Conservation (phyloP, 2,113 vertebrate genomes). For the Maylandia zebra region DNA sequence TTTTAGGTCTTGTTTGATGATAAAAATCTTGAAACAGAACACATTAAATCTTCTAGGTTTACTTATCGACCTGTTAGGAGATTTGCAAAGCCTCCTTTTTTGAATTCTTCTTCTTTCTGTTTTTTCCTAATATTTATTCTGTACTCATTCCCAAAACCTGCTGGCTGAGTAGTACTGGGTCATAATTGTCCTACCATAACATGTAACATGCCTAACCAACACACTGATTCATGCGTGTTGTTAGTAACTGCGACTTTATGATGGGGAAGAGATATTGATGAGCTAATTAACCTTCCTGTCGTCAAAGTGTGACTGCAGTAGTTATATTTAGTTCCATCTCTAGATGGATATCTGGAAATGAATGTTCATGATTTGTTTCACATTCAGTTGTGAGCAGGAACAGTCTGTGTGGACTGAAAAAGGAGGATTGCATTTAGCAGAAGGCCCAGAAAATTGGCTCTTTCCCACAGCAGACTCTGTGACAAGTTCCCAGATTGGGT, state of each 20-base stretch:
- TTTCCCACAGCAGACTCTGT: not conserved
- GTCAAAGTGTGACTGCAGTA: not conserved
- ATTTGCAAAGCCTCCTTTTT: accelerated
- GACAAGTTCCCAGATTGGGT: not conserved
- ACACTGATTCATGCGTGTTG: not conserved
- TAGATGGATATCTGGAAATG: accelerated
- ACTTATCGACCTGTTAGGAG: not conserved
- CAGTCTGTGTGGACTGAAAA: not conserved
- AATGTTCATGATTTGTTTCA: not conserved
- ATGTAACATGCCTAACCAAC: not conserved
- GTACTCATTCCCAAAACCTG: not conserved
- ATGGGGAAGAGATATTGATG: not conserved
- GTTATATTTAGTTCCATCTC: not conserved
- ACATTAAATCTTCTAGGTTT: not conserved
- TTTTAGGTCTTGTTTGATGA: not conserved
- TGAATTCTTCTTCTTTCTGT: not conserved
- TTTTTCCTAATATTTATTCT: not conserved
- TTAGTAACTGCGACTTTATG: not conserved
- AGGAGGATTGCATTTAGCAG: not conserved
- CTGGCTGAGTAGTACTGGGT: not conserved
- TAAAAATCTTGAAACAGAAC: not conserved
- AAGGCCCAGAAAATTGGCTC: not conserved
- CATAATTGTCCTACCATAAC: not conserved
- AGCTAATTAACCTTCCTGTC: not conserved
- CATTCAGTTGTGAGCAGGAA: not conserved